Percentiles rank a stretch among this genome's conserved stretches.
Conservation (phyloP, 1,140 invertebrate species). For the Drosophila seguyi region DNA sequence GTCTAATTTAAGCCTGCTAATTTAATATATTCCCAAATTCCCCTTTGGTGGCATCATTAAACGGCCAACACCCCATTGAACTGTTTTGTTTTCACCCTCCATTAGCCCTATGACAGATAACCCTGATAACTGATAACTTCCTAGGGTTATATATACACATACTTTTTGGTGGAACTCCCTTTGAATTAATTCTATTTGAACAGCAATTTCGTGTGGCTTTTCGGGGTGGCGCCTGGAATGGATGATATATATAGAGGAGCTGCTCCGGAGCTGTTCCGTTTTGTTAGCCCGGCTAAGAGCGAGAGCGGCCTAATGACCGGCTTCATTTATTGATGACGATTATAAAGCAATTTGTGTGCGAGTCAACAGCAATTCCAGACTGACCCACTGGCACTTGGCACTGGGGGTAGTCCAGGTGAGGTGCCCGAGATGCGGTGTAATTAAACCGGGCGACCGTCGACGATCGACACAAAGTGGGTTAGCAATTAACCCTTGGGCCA, state of each 20-base stretch:
- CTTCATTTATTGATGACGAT: constrained; percentile 81
- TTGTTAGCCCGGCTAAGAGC: constrained; percentile 25
- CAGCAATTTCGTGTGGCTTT: constrained; percentile 49
- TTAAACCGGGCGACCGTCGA: constrained; percentile 57
- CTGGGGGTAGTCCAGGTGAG: not conserved
- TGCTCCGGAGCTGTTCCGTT: not conserved
- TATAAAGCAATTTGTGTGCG: constrained; percentile 83
- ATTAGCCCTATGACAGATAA: constrained; percentile 3
- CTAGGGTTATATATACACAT: not conserved
- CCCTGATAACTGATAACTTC: constrained; percentile 6
- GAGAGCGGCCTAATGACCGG: constrained; percentile 63
- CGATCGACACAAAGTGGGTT: constrained; percentile 58
- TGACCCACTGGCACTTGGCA: constrained; percentile 46
- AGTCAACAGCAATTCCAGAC: constrained; percentile 57
- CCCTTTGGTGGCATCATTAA: not conserved
- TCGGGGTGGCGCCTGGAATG: constrained; percentile 1
- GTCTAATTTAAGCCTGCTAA: not conserved
- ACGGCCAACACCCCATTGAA: constrained; percentile 9
- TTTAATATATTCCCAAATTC: not conserved
- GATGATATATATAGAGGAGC: not conserved
- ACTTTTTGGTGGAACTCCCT: not conserved
- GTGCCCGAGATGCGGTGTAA: constrained; percentile 35
- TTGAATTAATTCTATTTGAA: constrained; percentile 65
- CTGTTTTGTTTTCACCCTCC: constrained; percentile 7
- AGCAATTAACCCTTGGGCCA: constrained; percentile 72